These are phyloP conservation scores for Oegoconia quadripuncta DNA, from an alignment of 2,888 invertebrate genomes.

Conservation along the genomic window DNA sequence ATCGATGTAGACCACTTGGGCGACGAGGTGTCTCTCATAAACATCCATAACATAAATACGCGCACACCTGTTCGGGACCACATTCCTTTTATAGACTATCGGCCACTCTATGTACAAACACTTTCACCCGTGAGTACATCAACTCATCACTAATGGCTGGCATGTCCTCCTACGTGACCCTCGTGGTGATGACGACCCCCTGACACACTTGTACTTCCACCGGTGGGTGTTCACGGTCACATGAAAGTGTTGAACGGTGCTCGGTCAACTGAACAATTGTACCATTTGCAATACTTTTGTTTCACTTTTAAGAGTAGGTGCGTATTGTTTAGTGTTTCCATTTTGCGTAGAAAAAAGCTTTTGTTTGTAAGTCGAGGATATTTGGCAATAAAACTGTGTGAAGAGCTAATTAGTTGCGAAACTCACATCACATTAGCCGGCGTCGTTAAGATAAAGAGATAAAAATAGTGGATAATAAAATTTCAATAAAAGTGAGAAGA, in stretches of 20 bases:
- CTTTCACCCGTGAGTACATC: slow-evolving; percentile 46
- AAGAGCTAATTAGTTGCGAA: too few species aligned
- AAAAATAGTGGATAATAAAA: too few species aligned
- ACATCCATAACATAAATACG: neutral
- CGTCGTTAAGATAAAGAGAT: too few species aligned
- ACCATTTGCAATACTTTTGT: slow-evolving; percentile 18
- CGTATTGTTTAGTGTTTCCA: slow-evolving; percentile 4
- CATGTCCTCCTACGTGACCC: slow-evolving; percentile 43
- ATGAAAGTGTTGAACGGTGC: slow-evolving; percentile 45
- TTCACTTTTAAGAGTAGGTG: slow-evolving; percentile 12
- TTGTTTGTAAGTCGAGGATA: neutral
- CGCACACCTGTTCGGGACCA: slow-evolving; percentile 4
- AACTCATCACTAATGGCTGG: slow-evolving; percentile 16
- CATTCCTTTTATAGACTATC: slow-evolving; percentile 15
- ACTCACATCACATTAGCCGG: too few species aligned
- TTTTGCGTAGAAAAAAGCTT: neutral
- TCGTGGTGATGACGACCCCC: slow-evolving; percentile 48
- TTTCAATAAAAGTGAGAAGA: too few species aligned
- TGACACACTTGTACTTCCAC: slow-evolving; percentile 44
- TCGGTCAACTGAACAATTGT: slow-evolving; percentile 9
- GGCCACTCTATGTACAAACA: slow-evolving; percentile 25
- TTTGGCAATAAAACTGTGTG: neutral
- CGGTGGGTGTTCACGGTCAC: slow-evolving; percentile 45
- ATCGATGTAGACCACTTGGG: too few species aligned
- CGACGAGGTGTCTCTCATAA: too few species aligned